A percentile compares a stretch with the other conserved stretches of the same genome.
Conservation (phyloP, 2,113 vertebrate genomes). For the Piaya cayana region DNA sequence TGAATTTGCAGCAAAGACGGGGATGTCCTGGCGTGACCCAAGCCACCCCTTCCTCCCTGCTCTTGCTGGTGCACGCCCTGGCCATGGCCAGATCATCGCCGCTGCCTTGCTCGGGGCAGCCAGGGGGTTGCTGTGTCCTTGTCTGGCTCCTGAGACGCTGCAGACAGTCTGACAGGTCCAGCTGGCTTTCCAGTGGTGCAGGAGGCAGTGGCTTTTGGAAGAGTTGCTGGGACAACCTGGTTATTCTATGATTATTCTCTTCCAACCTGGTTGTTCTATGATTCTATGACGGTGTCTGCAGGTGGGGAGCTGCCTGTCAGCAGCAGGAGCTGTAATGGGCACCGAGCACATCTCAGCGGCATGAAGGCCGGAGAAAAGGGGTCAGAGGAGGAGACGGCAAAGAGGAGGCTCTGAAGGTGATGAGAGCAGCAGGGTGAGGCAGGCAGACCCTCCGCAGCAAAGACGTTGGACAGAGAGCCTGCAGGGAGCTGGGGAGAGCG, state of each 20-base stretch:
- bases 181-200: background rate
- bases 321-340: background rate
- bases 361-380: background rate
- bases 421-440: background rate
- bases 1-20: background rate
- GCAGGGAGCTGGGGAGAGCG: background rate
- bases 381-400: fast-evolving
- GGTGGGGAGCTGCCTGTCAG: background rate
- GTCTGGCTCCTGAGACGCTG: background rate
- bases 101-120: background rate
- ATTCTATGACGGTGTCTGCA: background rate
- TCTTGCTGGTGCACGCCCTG: too few relatives aligned
- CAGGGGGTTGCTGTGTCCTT: background rate
- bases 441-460: background rate
- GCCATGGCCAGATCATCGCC: background rate
- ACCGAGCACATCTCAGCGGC: fast-evolving
- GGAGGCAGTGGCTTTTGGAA: background rate
- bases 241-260: too few relatives aligned
- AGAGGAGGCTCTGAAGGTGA: background rate
- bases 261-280: too few relatives aligned
- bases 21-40: fast-evolving
- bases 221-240: background rate
- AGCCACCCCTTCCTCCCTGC: background rate
- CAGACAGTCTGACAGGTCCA: background rate
- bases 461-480: background rate